phyloP scores from a whole-genome alignment of 2,113 vertebrate species.

The Girardinichthys multiradiatus region DNA sequence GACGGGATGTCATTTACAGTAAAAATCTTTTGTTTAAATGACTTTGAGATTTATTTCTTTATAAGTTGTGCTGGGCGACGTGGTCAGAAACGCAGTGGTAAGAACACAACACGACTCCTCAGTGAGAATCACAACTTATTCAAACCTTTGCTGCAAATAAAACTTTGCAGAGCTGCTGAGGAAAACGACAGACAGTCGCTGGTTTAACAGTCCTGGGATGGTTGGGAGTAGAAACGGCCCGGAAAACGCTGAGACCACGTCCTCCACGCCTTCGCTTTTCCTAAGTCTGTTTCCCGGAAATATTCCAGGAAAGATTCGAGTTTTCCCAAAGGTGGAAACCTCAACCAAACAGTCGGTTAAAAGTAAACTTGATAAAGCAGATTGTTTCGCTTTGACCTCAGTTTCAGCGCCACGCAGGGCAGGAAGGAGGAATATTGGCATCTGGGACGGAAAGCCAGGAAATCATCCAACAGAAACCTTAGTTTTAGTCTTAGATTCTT shows the following conservation, averaged over 20 bases:
- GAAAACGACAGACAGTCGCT: slow-evolving; percentile 61
- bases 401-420: background rate
- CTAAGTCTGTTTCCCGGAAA: slow-evolving; percentile 46
- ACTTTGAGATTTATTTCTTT: too few species aligned
- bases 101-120: slow-evolving; percentile 76
- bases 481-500: too few species aligned
- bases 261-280: too few species aligned
- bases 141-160: slow-evolving; percentile 81
- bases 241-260: slow-evolving; percentile 26
- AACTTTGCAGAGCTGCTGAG: slow-evolving; percentile 80
- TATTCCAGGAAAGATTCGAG: slow-evolving; percentile 12
- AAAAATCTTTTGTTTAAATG: slow-evolving; percentile 35
- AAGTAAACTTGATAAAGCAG: slow-evolving; percentile 50
- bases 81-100: slow-evolving; percentile 67
- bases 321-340: slow-evolving; percentile 40
- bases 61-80: slow-evolving; percentile 20
- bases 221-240: slow-evolving; percentile 35
- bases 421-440: background rate
- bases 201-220: slow-evolving; percentile 73
- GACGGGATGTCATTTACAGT: slow-evolving; percentile 41
- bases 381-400: slow-evolving; percentile 53
- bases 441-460: background rate
- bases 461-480: background rate
- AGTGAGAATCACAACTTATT: slow-evolving; percentile 75
- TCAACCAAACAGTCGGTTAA: slow-evolving; percentile 59